Conservation (phyloP, 2,113 vertebrate genomes). For the Mugil cephalus region DNA sequence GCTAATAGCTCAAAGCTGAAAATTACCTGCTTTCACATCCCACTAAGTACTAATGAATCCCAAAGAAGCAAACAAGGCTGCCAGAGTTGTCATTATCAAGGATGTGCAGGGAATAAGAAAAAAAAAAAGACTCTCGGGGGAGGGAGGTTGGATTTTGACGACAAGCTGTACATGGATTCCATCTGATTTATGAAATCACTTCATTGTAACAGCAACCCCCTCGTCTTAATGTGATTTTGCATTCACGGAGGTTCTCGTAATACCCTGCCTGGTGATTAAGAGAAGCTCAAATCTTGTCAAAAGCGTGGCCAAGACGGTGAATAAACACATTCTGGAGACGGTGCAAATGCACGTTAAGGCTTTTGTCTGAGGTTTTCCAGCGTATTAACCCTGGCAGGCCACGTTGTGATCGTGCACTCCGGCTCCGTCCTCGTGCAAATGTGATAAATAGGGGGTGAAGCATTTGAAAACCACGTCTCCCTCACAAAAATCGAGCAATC, state of each 20-base stretch:
- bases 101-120: neutral
- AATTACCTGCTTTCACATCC: constrained; percentile 40
- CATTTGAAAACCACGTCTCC: no score
- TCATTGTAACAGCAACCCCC: constrained; percentile 38
- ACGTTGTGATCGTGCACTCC: no score
- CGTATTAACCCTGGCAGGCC: no score
- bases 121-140: constrained; percentile 29
- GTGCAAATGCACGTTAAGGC: no score
- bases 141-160: constrained; percentile 27
- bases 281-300: constrained; percentile 29
- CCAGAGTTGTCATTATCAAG: constrained; percentile 27
- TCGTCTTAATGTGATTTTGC: constrained; percentile 46
- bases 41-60: constrained; percentile 49
- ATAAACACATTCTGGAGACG: neutral
- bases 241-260: constrained; percentile 45
- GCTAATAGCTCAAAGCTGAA: constrained; percentile 23
- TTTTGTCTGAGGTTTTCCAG: no score
- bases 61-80: constrained; percentile 46
- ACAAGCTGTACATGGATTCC: constrained; percentile 27
- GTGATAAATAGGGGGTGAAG: no score
- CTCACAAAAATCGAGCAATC: neutral
- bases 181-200: constrained; percentile 52
- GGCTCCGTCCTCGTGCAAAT: no score
- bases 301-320: neutral
- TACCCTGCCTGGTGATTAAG: constrained; percentile 47